These are phyloP conservation scores for Chaenodraco wilsoni DNA, from an alignment of 2,797 vertebrate genomes.

Conservation along the genomic window DNA sequence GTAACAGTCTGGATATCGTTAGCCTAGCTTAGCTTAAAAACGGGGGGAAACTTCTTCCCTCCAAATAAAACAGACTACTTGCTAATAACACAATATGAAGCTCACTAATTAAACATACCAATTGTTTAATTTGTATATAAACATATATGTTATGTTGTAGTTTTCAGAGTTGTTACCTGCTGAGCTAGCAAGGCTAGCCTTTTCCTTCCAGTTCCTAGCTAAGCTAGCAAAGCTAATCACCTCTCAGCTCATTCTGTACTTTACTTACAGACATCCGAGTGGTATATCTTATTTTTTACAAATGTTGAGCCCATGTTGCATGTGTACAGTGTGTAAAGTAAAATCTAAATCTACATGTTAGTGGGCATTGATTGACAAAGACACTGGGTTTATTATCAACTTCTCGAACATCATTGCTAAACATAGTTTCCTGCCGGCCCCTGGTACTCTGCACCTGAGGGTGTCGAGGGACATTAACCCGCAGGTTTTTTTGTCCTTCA, in stretches of 20 bases:
- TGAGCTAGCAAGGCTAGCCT: background rate
- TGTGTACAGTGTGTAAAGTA: background rate
- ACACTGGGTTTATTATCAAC: conserved; percentile 43
- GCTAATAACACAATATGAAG: background rate
- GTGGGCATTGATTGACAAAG: background rate
- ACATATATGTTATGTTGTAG: background rate
- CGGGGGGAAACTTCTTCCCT: background rate
- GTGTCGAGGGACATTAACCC: conserved; percentile 78
- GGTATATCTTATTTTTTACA: background rate
- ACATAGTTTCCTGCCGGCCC: conserved; percentile 17
- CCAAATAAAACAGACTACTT: background rate
- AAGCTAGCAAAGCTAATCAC: conserved; percentile 1
- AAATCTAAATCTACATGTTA: background rate
- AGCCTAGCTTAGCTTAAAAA: background rate
- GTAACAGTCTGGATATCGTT: background rate
- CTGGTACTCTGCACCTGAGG: conserved; percentile 30
- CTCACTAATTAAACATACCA: background rate
- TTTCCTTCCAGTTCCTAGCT: background rate
- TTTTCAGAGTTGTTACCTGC: background rate
- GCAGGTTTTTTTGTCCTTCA: conserved; percentile 81
- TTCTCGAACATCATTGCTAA: conserved; percentile 32
- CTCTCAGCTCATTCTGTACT: background rate
- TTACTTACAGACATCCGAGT: background rate
- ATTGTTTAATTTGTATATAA: background rate
- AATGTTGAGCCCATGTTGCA: background rate